phyloP scores from a whole-genome alignment of 2,113 vertebrate species.

The Dascyllus trimaculatus region DNA sequence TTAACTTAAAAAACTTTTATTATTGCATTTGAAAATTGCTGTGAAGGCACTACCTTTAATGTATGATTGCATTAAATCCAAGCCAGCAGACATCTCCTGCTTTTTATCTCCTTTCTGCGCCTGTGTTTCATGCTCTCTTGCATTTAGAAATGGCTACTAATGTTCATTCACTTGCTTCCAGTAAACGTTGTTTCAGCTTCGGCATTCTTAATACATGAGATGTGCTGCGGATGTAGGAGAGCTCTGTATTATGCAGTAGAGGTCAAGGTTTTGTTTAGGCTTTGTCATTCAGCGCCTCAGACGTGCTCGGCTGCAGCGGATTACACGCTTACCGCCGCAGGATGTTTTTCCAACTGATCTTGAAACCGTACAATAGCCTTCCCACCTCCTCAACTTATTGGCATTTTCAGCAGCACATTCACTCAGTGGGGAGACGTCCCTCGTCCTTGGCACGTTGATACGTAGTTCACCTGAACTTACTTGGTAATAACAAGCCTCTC shows the following conservation, averaged over 20 bases:
- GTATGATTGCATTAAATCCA: background rate
- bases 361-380: conserved; percentile 28
- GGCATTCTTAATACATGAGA: conserved; percentile 5
- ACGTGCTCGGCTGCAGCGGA: background rate
- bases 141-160: background rate
- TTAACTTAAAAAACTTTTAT: too few species aligned
- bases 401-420: conserved; percentile 9
- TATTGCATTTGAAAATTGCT: too few species aligned
- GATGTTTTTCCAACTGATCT: conserved; percentile 39
- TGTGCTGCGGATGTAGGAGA: background rate
- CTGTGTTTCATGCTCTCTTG: background rate
- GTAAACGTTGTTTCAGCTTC: conserved; percentile 1
- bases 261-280: conserved; percentile 24
- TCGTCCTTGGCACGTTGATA: conserved; percentile 51
- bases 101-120: background rate
- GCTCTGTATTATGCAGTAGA: conserved; percentile 1
- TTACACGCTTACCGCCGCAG: background rate
- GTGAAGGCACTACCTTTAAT: too few species aligned
- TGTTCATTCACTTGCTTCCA: background rate
- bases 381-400: background rate
- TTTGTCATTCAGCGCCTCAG: conserved; percentile 24
- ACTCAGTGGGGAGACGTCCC: conserved; percentile 1
- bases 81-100: background rate
- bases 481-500: conserved; percentile 34
- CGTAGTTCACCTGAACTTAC: conserved; percentile 45